Evolutionary conservation across 2,797 vertebrate species (phyloP).

Genomic region (Manis javanica): DNA sequence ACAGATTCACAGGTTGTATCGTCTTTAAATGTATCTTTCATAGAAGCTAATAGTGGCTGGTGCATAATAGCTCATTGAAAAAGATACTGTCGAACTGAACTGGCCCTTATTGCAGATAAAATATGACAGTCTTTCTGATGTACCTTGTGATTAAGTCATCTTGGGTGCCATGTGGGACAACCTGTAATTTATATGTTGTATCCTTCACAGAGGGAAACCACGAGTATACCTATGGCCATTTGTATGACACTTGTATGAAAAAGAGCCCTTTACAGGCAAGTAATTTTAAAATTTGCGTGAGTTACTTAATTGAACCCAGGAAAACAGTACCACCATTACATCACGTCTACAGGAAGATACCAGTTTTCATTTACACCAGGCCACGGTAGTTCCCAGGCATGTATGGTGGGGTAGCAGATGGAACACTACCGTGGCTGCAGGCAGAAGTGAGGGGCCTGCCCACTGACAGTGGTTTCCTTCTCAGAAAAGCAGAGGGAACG

Average conservation of each 20-base stretch:
- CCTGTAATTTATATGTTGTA: background rate
- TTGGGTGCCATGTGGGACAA: background rate
- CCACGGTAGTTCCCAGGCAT: background rate
- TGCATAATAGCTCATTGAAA: background rate
- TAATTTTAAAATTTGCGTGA: background rate
- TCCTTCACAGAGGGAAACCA: background rate
- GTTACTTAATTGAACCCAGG: background rate
- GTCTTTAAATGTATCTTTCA: background rate
- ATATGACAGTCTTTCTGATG: background rate
- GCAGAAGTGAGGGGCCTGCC: background rate
- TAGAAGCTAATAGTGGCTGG: background rate
- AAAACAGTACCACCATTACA: background rate
- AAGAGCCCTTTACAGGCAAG: slow-evolving; percentile 3
- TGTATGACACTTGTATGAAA: background rate
- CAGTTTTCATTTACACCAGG: background rate
- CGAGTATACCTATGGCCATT: background rate
- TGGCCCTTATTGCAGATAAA: background rate
- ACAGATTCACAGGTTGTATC: background rate
- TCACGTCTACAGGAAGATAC: background rate
- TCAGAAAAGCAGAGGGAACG: background rate
- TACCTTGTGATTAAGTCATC: background rate
- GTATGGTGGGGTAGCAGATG: background rate
- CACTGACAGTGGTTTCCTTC: background rate
- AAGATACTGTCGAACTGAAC: background rate
- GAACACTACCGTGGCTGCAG: background rate